phyloP scores from a whole-genome alignment of 2,797 vertebrate species.

The Fundulus diaphanus region DNA sequence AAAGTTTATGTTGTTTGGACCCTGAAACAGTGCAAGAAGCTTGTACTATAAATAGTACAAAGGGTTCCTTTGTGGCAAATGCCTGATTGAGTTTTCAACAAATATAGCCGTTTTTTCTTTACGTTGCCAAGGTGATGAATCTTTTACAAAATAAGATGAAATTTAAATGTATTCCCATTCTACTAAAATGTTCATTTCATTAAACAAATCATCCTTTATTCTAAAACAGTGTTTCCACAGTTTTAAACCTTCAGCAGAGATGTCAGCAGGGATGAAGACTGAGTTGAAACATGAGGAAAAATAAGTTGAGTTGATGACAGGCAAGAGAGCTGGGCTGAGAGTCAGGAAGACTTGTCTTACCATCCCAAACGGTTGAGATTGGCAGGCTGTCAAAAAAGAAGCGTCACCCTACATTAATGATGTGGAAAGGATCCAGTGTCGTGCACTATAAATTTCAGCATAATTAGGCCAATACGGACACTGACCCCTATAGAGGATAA shows the following conservation, averaged over 20 bases:
- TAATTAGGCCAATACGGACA: neutral
- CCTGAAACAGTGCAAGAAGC: no score
- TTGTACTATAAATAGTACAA: slow-evolving; percentile 28
- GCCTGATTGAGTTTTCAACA: slow-evolving; percentile 40
- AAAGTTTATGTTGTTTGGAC: no score
- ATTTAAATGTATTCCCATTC: no score
- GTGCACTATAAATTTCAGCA: neutral
- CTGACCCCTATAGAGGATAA: neutral
- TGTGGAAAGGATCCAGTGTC: neutral
- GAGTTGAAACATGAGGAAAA: neutral
- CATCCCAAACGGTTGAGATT: neutral
- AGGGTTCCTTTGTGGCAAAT: slow-evolving; percentile 50
- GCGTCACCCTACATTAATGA: neutral
- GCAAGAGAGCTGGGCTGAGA: neutral
- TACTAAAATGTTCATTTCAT: no score
- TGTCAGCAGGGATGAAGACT: neutral
- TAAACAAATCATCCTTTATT: no score
- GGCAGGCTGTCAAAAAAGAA: neutral
- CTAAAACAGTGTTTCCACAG: no score
- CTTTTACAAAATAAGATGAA: no score
- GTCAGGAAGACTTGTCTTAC: neutral
- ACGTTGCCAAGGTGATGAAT: no score
- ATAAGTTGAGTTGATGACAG: neutral
- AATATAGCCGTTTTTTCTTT: slow-evolving; percentile 39
- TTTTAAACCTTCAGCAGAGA: no score